phyloP scores from a whole-genome alignment of 2,113 vertebrate genomes.

The Colinus virginianus region DNA sequence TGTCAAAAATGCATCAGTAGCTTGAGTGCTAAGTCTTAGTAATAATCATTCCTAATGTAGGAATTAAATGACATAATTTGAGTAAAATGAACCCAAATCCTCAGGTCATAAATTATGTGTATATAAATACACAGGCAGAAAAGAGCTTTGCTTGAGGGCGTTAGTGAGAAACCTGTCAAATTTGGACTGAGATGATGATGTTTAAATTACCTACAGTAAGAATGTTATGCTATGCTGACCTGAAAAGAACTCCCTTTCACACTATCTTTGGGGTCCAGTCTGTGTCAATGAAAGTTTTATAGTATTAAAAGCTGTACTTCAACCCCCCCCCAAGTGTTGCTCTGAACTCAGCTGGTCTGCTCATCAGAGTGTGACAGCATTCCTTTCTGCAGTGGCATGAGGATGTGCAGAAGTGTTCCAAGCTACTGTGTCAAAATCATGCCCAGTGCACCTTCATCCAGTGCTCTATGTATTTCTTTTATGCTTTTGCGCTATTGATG shows the following conservation, averaged over 20 bases:
- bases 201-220: not conserved
- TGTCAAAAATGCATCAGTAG: not conserved
- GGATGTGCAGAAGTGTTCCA: not conserved
- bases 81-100: not conserved
- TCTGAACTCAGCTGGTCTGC: not conserved
- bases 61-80: not conserved
- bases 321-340: not conserved
- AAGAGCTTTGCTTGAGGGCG: fast-evolving
- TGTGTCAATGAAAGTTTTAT: not conserved
- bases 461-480: not conserved
- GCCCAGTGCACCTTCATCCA: not conserved
- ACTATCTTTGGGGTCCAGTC: not conserved
- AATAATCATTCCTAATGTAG: not conserved
- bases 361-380: fast-evolving
- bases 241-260: not conserved
- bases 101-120: not conserved
- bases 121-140: not conserved
- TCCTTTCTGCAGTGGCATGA: not conserved
- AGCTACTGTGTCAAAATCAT: not conserved
- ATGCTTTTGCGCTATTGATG: not conserved
- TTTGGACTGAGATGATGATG: not conserved
- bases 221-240: not conserved
- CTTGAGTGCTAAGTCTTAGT: not conserved
- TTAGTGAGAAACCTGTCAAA: not conserved
- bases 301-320: fast-evolving